Conservation (phyloP, 1,140 invertebrate genomes). For the Teleogryllus occipitalis region DNA sequence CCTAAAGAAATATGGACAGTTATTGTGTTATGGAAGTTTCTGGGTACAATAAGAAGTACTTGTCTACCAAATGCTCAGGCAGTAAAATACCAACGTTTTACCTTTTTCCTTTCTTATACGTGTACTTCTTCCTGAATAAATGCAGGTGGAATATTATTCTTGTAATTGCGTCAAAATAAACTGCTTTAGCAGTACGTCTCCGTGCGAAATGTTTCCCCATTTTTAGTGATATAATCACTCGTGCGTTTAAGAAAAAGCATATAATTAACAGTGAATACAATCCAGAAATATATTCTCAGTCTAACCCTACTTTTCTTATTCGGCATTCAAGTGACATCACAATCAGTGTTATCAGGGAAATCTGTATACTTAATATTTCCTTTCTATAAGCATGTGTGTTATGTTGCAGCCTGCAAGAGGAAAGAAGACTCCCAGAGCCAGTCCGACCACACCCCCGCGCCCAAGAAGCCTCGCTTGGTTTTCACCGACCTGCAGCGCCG, state of each 20-base stretch:
- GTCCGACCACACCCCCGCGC: slow-evolving; percentile 73
- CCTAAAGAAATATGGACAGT: too few relatives aligned
- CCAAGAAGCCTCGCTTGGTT: slow-evolving; percentile 98
- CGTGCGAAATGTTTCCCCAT: too few relatives aligned
- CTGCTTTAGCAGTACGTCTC: too few relatives aligned
- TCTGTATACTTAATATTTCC: neutral
- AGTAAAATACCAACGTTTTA: too few relatives aligned
- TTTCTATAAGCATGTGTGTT: slow-evolving; percentile 2
- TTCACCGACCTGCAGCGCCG: slow-evolving; percentile 99
- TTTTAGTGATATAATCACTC: too few relatives aligned
- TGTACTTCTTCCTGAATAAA: too few relatives aligned
- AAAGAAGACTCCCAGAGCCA: slow-evolving; percentile 86
- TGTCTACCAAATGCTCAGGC: too few relatives aligned
- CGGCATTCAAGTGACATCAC: neutral
- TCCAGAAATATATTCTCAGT: neutral
- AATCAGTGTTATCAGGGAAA: neutral
- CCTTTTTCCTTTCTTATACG: too few relatives aligned
- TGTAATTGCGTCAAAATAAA: too few relatives aligned
- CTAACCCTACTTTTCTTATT: neutral
- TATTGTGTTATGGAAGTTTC: too few relatives aligned
- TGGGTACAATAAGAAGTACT: too few relatives aligned
- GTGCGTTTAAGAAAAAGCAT: neutral
- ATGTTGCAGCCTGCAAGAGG: slow-evolving; percentile 82
- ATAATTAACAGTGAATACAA: neutral
- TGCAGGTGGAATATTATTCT: too few relatives aligned